Conservation (phyloP, 2,888 invertebrate genomes). For the Lymantria monacha region DNA sequence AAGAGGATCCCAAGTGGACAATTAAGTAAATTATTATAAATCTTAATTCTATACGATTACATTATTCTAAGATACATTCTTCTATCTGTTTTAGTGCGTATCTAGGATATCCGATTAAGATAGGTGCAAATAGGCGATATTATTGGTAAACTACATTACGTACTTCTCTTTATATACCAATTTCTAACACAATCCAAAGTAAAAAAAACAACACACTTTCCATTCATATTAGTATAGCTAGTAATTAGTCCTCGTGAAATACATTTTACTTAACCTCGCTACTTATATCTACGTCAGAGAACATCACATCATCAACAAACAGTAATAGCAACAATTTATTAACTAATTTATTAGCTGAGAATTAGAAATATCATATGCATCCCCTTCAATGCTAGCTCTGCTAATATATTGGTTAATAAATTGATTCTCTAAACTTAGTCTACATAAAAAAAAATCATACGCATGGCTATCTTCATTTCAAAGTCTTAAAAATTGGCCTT, state of each 20-base stretch:
- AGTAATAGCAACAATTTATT: conserved; percentile 21
- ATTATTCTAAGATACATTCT: conserved; percentile 54
- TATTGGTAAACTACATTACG: conserved; percentile 22
- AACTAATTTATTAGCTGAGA: conserved; percentile 1
- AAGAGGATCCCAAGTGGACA: conserved; percentile 62
- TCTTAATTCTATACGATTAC: conserved; percentile 63
- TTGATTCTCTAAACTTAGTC: conserved; percentile 23
- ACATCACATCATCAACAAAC: conserved; percentile 41
- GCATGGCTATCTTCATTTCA: conserved; percentile 33
- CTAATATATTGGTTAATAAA: conserved; percentile 10
- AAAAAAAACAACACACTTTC: conserved; percentile 12
- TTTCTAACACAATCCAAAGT: conserved; percentile 20
- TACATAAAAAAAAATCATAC: conserved; percentile 39
- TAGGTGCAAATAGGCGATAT: conserved; percentile 41
- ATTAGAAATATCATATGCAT: not conserved
- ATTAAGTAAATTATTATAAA: conserved; percentile 60
- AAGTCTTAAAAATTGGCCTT: conserved; percentile 38
- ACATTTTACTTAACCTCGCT: conserved; percentile 39
- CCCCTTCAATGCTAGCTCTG: not conserved
- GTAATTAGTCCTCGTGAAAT: conserved; percentile 28
- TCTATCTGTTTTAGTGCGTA: conserved; percentile 44
- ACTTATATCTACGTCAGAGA: conserved; percentile 35
- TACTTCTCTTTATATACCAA: conserved; percentile 27
- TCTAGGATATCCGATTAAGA: conserved; percentile 42
- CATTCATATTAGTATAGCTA: conserved; percentile 23